These are phyloP conservation scores for Rhabditoides inermis DNA, from an alignment of 2,888 invertebrate genomes.

Conservation along the genomic window DNA sequence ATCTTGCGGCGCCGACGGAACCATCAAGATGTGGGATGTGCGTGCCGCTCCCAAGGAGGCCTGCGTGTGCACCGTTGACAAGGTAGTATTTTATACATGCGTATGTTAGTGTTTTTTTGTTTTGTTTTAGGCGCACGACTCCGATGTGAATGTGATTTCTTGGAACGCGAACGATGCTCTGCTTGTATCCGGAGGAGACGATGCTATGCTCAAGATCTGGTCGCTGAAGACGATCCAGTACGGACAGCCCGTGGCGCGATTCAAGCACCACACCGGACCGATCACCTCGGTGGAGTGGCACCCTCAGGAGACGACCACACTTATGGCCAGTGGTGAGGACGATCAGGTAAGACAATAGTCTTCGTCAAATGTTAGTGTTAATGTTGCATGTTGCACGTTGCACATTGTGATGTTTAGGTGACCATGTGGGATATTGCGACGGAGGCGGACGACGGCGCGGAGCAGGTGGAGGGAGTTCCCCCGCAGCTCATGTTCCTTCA, in stretches of 20 bases:
- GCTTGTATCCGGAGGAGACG: slow-evolving; percentile 91
- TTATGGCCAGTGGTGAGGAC: slow-evolving; percentile 85
- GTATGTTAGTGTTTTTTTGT: background rate
- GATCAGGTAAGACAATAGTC: too few species aligned
- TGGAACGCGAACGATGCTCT: slow-evolving; percentile 72
- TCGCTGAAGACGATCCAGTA: slow-evolving; percentile 75
- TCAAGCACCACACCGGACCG: slow-evolving; percentile 86
- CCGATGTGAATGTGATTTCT: slow-evolving; percentile 90
- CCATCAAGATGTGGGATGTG: slow-evolving; percentile 91
- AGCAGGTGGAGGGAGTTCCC: slow-evolving; percentile 64
- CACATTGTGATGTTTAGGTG: too few species aligned
- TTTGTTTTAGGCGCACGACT: slow-evolving; percentile 67
- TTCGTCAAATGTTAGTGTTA: too few species aligned
- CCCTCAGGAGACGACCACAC: slow-evolving; percentile 78
- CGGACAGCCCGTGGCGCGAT: slow-evolving; percentile 73
- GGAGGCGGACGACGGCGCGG: slow-evolving; percentile 58
- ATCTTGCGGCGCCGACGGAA: slow-evolving; percentile 58
- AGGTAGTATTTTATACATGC: slow-evolving; percentile 49
- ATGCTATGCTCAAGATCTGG: slow-evolving; percentile 87
- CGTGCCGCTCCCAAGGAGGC: slow-evolving; percentile 76
- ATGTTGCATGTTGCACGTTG: too few species aligned
- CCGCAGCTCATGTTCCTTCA: slow-evolving; percentile 94
- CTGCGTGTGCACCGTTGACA: slow-evolving; percentile 76
- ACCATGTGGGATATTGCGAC: slow-evolving; percentile 92
- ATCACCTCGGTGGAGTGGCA: slow-evolving; percentile 96